Percentiles rank a stretch among this genome's conserved stretches.
These are phyloP conservation scores for Scaptodrosophila latifasciaeformis DNA, from an alignment of 2,888 invertebrate species.

Conservation along the genomic window DNA sequence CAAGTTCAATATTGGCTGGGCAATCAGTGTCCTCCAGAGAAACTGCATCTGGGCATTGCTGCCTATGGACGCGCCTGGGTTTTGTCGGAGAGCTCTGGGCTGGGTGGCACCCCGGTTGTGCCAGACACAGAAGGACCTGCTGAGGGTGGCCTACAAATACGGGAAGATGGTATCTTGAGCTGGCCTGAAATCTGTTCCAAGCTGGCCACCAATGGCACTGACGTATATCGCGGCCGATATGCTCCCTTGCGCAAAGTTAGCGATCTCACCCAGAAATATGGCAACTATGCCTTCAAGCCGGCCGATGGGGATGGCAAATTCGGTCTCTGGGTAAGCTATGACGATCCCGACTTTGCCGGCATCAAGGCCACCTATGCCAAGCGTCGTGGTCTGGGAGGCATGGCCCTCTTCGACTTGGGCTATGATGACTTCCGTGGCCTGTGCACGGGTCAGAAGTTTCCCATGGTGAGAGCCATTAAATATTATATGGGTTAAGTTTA, in stretches of 20 bases:
- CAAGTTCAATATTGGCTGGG: conserved; percentile 80
- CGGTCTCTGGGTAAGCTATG: conserved; percentile 88
- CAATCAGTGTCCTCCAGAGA: conserved; percentile 79
- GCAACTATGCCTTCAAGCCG: conserved; percentile 84
- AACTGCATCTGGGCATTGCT: conserved; percentile 83
- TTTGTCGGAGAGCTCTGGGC: conserved; percentile 82
- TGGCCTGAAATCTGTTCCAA: conserved; percentile 88
- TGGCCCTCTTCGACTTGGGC: conserved; percentile 84
- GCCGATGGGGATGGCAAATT: conserved; percentile 80
- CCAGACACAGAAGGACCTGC: conserved; percentile 81
- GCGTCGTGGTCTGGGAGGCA: conserved; percentile 84
- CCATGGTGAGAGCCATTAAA: conserved; percentile 84
- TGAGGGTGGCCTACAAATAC: conserved; percentile 82
- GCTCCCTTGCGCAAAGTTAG: conserved; percentile 83
- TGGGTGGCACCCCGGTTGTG: conserved; percentile 85
- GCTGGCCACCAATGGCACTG: conserved; percentile 79
- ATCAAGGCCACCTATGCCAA: conserved; percentile 84
- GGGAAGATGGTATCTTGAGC: conserved; percentile 82
- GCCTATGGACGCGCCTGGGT: conserved; percentile 87
- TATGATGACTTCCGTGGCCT: conserved; percentile 88
- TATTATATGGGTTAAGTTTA: conserved; percentile 72
- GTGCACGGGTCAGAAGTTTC: conserved; percentile 86
- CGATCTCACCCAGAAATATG: conserved; percentile 87
- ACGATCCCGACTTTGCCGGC: conserved; percentile 87
- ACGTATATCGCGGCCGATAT: conserved; percentile 78